Conservation (phyloP, 2,888 invertebrate genomes). For the Andrena bucephala region DNA sequence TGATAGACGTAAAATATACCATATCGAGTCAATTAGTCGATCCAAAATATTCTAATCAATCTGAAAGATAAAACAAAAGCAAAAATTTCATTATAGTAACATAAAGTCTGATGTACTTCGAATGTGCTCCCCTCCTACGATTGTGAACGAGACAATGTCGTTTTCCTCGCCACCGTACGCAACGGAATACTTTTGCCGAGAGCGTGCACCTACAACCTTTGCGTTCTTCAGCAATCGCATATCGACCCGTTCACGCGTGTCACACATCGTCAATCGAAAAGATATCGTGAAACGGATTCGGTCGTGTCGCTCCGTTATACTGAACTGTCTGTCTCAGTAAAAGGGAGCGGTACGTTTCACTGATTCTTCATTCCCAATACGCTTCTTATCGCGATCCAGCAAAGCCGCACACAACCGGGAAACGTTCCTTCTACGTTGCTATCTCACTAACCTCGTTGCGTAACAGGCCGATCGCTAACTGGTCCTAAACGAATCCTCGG, state of each 20-base stretch:
- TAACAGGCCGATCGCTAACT: constrained; percentile 38
- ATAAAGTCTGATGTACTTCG: background rate
- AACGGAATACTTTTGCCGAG: background rate
- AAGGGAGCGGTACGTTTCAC: constrained; percentile 27
- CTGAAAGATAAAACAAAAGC: constrained; percentile 1
- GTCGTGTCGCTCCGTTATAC: background rate
- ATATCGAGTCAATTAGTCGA: constrained; percentile 1
- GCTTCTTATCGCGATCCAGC: constrained; percentile 27
- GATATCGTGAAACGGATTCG: background rate
- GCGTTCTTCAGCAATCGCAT: background rate
- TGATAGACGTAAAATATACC: constrained; percentile 15
- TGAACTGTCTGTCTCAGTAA: background rate
- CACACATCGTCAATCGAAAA: background rate
- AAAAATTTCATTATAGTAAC: background rate
- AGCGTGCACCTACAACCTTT: background rate
- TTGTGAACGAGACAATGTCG: background rate
- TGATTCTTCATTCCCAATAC: background rate
- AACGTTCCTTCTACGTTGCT: constrained; percentile 49
- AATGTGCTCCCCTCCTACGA: background rate
- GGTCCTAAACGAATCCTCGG: constrained; percentile 43
- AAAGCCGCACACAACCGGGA: background rate
- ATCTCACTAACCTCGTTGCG: constrained; percentile 54
- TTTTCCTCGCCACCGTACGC: background rate
- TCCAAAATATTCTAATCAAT: constrained; percentile 16
- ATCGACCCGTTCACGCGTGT: background rate